Percentiles rank a stretch among this genome's conserved stretches.
Conservation (phyloP, 2,888 invertebrate genomes). For the Diadromus collaris region DNA sequence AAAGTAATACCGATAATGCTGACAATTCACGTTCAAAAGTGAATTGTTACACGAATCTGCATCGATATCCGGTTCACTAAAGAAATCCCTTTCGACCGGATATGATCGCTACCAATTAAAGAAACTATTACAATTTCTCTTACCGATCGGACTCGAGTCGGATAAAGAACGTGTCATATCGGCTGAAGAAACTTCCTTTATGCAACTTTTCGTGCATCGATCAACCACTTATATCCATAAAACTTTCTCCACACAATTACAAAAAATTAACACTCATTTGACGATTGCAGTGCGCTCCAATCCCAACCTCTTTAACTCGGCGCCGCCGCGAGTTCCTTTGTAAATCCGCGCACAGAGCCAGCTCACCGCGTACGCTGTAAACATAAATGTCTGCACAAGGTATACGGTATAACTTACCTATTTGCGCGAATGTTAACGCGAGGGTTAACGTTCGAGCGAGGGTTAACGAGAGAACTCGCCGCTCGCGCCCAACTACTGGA, state of each 20-base stretch:
- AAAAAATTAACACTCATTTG: not conserved
- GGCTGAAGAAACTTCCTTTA: not conserved
- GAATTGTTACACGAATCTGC: not conserved
- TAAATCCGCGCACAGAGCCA: not conserved
- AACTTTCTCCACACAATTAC: not conserved
- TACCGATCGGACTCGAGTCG: not conserved
- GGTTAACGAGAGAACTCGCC: constrained; percentile 56
- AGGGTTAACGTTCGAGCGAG: constrained; percentile 56
- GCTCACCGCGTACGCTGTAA: not conserved
- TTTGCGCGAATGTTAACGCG: constrained; percentile 42
- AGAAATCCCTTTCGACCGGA: not conserved
- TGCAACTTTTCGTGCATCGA: not conserved
- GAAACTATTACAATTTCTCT: no score
- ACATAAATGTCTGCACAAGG: constrained; percentile 17
- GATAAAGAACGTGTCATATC: not conserved
- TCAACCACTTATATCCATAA: no score
- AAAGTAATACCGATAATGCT: not conserved
- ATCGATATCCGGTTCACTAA: not conserved
- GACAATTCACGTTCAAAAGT: not conserved
- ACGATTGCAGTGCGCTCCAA: not conserved
- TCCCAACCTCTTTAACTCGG: not conserved
- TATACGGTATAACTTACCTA: constrained; percentile 16
- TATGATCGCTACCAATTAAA: no score
- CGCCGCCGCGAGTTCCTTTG: not conserved
- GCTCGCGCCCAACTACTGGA: not conserved